A percentile compares a stretch with the other conserved stretches of the same genome.
These are phyloP conservation scores for Drosophila robusta DNA, from an alignment of 2,888 invertebrate genomes.

Conservation along the genomic window DNA sequence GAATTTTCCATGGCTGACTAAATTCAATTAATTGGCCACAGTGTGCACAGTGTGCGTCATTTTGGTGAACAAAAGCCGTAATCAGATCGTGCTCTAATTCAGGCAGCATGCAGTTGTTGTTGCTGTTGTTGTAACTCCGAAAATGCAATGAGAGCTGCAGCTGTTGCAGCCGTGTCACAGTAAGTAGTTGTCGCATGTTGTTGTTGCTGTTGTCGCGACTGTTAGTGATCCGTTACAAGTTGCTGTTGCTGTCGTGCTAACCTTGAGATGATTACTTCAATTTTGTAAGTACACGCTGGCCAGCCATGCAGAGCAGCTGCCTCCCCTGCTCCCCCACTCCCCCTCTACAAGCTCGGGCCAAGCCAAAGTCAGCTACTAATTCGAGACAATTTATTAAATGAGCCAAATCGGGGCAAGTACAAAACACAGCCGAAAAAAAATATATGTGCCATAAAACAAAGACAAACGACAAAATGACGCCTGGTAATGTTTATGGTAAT, in stretches of 20 bases:
- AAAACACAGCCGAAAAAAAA: slow-evolving; percentile 10
- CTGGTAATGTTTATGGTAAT: slow-evolving; percentile 41
- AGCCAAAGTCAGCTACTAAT: slow-evolving; percentile 52
- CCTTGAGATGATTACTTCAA: slow-evolving; percentile 80
- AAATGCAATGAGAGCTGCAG: slow-evolving; percentile 44
- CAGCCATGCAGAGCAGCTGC: slow-evolving; percentile 33
- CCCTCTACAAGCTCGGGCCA: not conserved
- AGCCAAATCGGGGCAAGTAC: slow-evolving; percentile 61
- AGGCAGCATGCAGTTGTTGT: slow-evolving; percentile 44
- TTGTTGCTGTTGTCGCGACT: slow-evolving; percentile 39
- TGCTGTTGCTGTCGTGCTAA: slow-evolving; percentile 73
- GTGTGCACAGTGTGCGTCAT: slow-evolving; percentile 65
- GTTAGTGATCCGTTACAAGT: slow-evolving; percentile 77
- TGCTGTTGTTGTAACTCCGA: slow-evolving; percentile 29
- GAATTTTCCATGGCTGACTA: slow-evolving; percentile 39
- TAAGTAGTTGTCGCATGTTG: slow-evolving; percentile 21
- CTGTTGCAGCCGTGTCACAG: slow-evolving; percentile 44
- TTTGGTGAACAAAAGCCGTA: slow-evolving; percentile 63
- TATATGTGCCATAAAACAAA: slow-evolving; percentile 42
- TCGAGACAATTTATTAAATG: slow-evolving; percentile 75
- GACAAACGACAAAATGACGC: slow-evolving; percentile 41
- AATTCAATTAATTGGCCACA: slow-evolving; percentile 67
- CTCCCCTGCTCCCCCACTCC: not conserved
- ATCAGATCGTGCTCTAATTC: slow-evolving; percentile 75
- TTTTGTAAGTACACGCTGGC: slow-evolving; percentile 58